These are phyloP conservation scores for Protonibea diacanthus DNA, from an alignment of 2,797 vertebrate species.

Conservation along the genomic window DNA sequence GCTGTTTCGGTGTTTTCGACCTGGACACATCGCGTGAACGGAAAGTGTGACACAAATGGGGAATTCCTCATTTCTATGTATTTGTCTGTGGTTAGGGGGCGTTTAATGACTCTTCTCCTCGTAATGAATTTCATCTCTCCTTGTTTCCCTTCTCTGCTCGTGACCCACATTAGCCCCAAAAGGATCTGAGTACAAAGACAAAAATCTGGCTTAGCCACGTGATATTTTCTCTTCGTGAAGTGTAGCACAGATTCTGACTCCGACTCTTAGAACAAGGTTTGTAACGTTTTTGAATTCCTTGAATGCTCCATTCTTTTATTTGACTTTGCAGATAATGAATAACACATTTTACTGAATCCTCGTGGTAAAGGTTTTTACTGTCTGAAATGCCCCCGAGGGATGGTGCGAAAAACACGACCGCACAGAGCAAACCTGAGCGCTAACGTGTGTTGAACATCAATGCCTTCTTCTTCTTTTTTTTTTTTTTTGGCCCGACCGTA, in stretches of 20 bases:
- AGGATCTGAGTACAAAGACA: constrained; percentile 24
- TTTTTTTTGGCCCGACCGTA: constrained; percentile 4
- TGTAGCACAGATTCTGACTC: constrained; percentile 20
- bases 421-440: constrained; percentile 53
- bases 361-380: not conserved
- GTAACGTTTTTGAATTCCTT: not conserved
- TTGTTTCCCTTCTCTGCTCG: constrained; percentile 28
- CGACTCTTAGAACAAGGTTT: not conserved
- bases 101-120: not conserved
- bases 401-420: not conserved
- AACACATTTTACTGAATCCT: not conserved
- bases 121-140: constrained; percentile 8
- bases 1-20: constrained; percentile 5
- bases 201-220: not conserved
- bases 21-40: constrained; percentile 11
- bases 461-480: not conserved
- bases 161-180: constrained; percentile 42
- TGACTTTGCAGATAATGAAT: constrained; percentile 15
- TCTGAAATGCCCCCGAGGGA: not conserved
- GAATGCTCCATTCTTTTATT: not conserved
- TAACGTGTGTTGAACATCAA: constrained; percentile 36
- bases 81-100: not conserved
- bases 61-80: constrained; percentile 24
- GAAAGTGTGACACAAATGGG: constrained; percentile 12
- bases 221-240: not conserved